Conservation (phyloP, 2,797 vertebrate genomes). For the Lepus townsendii region DNA sequence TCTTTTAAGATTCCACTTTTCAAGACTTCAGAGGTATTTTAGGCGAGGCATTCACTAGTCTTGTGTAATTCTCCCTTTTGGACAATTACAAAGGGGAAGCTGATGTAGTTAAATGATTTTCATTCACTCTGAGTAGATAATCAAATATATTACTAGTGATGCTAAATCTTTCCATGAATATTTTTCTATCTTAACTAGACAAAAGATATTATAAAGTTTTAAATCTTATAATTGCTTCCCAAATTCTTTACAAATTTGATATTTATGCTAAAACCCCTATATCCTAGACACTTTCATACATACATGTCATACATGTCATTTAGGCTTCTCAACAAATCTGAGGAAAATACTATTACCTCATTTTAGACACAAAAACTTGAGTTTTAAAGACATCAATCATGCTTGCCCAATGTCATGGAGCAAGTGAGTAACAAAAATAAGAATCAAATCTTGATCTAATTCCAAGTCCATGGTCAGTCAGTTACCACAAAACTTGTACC, state of each 20-base stretch:
- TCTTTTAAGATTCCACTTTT: slow-evolving; percentile 2
- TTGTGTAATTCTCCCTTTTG: neutral
- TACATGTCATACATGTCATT: neutral
- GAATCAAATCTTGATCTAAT: neutral
- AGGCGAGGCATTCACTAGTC: neutral
- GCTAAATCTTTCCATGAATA: slow-evolving; percentile 47
- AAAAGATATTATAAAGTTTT: slow-evolving; percentile 56
- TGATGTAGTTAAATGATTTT: slow-evolving; percentile 65
- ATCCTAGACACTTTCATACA: neutral
- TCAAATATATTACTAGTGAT: slow-evolving; percentile 49
- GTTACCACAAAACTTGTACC: neutral
- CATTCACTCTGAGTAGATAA: slow-evolving; percentile 53
- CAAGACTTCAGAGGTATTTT: neutral
- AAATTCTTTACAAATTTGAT: slow-evolving; percentile 51
- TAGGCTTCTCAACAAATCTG: slow-evolving; percentile 31
- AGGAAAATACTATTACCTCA: neutral
- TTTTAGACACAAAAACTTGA: slow-evolving; percentile 14
- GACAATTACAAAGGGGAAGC: slow-evolving; percentile 13
- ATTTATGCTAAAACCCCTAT: neutral
- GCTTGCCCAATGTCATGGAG: neutral
- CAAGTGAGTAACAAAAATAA: slow-evolving; percentile 17
- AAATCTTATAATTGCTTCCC: slow-evolving; percentile 39
- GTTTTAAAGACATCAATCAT: neutral
- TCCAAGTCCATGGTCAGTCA: neutral
- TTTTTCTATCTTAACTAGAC: slow-evolving; percentile 58